Base-by-base conservation (phyloP, 2,113 vertebrate species). In the Datnioides undecimradiatus region DNA sequence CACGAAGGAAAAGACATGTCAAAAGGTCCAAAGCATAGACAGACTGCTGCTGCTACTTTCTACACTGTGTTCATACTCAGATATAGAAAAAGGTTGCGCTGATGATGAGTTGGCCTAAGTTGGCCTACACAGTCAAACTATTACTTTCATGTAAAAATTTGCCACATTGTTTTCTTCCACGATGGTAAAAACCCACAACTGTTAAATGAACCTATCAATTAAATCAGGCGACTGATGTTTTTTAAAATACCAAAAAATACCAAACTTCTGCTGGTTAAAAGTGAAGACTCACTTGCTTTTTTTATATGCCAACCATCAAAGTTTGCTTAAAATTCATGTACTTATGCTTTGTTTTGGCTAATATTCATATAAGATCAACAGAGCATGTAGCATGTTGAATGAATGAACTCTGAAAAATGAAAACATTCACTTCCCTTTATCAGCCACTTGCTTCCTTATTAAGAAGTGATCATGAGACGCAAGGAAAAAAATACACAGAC, bases 361-460 rank as follows among this genome's bases (percentile, higher is more conserved):
- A 25, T 55, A 41, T 62, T 77, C 19, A 66, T 12, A 69, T 4
- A 46, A 73, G 17, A 25, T 13, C 25, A 75, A 52, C 41, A 49
- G 38, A 46, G 23, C 6, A 4, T 45, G 21, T 25, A n/a, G 19
- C 11, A 27, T 3, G n/a, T 33, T 73, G 2, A 43, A 78, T 85
- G 66, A 86, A 87, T 82, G 63, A 68, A 83, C 69, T 64, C 34
- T 38, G 19, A 10, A 6, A 54, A 2, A 45, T 16, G 41, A 55
- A 69, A 62, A 31, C 31, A 54, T n/a, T 52, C 55, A 84, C 80
- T 90, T 90, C 85, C 82, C 46, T 40, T 88, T 66, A 43, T 73
- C 48, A 72, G 73, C 38, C 31, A 17, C 21, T 3, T 46, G 8
- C 57, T 76, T 88, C 80, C 77, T 70, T 43, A 41, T 76, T 45